phyloP scores from a whole-genome alignment of 2,888 invertebrate genomes.

The Nephrotoma appendiculata region DNA sequence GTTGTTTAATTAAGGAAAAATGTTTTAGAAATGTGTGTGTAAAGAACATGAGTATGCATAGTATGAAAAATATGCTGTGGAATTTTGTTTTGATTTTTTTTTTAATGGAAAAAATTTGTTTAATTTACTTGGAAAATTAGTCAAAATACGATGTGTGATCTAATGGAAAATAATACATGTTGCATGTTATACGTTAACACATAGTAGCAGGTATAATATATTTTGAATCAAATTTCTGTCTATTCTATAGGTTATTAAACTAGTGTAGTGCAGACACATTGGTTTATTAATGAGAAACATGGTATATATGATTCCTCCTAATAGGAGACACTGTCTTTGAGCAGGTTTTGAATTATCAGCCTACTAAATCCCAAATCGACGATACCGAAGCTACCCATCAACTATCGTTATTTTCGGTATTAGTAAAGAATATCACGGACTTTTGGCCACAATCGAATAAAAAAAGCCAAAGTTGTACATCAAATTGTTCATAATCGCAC shows the following conservation, averaged over 20 bases:
- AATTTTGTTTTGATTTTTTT: not conserved
- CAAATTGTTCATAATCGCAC: too few relatives aligned
- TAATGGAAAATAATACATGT: not conserved
- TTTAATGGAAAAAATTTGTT: not conserved
- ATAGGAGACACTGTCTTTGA: too few relatives aligned
- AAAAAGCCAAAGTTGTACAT: too few relatives aligned
- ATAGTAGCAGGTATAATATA: not conserved
- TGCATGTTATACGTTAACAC: not conserved
- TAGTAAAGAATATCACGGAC: too few relatives aligned
- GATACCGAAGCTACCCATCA: too few relatives aligned
- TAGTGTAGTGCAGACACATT: too few relatives aligned
- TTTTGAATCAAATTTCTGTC: not conserved
- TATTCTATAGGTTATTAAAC: not conserved
- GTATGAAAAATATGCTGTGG: not conserved
- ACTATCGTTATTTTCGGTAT: too few relatives aligned
- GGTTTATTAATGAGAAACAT: too few relatives aligned
- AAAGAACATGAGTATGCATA: not conserved
- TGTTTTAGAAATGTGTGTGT: not conserved
- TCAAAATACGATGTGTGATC: not conserved
- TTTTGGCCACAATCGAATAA: too few relatives aligned
- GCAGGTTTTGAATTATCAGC: too few relatives aligned
- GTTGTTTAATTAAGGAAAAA: not conserved
- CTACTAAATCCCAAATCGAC: too few relatives aligned
- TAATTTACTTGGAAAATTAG: not conserved
- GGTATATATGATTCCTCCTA: too few relatives aligned